Evolutionary conservation across 2,113 vertebrate genomes (phyloP).

Genomic region (Trematomus loennbergii): DNA sequence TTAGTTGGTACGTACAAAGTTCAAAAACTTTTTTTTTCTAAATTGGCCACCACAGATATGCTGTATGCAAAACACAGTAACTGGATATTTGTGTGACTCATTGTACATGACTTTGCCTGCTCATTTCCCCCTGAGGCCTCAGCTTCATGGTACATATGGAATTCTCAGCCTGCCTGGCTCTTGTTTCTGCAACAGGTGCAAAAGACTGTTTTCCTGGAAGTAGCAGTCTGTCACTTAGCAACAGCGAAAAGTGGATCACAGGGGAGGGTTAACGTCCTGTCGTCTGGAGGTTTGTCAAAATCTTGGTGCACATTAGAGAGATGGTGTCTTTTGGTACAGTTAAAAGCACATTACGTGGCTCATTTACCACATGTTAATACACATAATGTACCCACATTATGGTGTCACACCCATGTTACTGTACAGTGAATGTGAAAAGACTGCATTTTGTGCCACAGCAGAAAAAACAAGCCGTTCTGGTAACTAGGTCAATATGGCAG

Average conservation of each 20-base stretch:
- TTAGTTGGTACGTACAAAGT: neutral
- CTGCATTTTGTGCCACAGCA: neutral
- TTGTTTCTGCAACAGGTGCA: conserved; percentile 72
- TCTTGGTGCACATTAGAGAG: conserved; percentile 35
- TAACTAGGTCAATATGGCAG: conserved; percentile 30
- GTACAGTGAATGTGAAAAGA: conserved; percentile 1
- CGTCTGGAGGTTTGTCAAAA: conserved; percentile 50
- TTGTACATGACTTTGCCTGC: conserved; percentile 4
- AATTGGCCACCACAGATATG: neutral
- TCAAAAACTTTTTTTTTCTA: neutral
- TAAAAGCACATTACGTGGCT: conserved; percentile 1
- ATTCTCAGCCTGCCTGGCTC: conserved; percentile 47
- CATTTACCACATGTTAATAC: neutral
- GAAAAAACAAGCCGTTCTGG: neutral
- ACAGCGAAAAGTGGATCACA: conserved; percentile 59
- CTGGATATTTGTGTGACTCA: conserved; percentile 21
- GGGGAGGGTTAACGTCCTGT: conserved; percentile 46
- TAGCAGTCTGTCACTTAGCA: conserved; percentile 63
- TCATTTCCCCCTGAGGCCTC: conserved; percentile 8
- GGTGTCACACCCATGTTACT: conserved; percentile 4
- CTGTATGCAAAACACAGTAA: neutral
- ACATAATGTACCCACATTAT: neutral
- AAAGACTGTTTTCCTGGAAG: conserved; percentile 65
- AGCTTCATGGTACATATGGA: conserved; percentile 45
- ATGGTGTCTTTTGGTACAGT: conserved; percentile 15